Evolutionary conservation across 2,888 invertebrate species (phyloP).

Genomic region (Hofmannophila pseudospretella): DNA sequence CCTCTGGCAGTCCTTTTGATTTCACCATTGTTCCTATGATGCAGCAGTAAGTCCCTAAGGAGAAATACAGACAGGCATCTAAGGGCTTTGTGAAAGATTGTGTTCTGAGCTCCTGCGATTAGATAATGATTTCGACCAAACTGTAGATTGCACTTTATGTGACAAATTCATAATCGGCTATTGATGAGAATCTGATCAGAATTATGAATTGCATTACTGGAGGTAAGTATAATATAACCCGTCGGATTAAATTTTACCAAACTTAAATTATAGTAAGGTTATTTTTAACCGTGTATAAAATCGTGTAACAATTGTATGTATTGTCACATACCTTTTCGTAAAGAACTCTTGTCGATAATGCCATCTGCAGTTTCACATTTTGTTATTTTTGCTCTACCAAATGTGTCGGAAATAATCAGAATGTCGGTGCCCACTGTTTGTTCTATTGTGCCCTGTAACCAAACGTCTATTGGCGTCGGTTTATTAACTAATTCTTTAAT

Average conservation of each 20-base stretch:
- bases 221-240: no score
- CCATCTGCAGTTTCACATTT: conserved; percentile 63
- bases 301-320: no score
- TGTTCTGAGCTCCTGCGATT: no score
- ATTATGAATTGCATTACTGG: no score
- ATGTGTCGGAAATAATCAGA: conserved; percentile 58
- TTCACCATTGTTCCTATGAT: conserved; percentile 59
- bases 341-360: conserved; percentile 48
- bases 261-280: no score
- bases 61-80: conserved; percentile 3
- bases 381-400: conserved; percentile 59
- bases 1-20: conserved; percentile 60
- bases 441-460: conserved; percentile 71
- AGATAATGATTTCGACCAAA: no score
- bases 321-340: conserved; percentile 64
- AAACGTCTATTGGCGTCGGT: conserved; percentile 53
- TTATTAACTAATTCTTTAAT: conserved; percentile 51
- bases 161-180: no score
- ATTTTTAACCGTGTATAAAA: no score
- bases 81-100: not conserved
- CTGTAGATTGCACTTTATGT: no score
- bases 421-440: conserved; percentile 63
- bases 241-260: no score
- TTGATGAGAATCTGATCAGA: no score
- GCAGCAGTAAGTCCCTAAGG: conserved; percentile 63